Evolutionary conservation across 35 echinoderm and acorn worm species (phyloP), one percentile per base, ranked within the genome.

Genomic region (Holothuria glaberrima): DNA sequence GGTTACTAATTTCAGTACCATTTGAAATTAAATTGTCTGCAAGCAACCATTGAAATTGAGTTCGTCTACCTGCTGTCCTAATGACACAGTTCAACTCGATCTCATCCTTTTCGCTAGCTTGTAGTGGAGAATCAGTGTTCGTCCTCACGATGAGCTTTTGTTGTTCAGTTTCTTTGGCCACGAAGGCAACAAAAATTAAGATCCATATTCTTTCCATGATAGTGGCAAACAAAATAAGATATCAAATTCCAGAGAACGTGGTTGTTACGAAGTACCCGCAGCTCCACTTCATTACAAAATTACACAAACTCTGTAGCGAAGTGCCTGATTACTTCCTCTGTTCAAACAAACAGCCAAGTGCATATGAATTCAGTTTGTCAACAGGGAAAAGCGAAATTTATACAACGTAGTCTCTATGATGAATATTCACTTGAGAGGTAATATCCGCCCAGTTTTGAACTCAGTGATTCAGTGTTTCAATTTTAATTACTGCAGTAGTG

Each of bases 121-220:
- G 35, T 50, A 82, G 27, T 56, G 79, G 79, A 25, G n/a, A 82
- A 19, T 29, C 7, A 58, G 9, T 82, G 46, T 28, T 48, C 38
- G 79, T 58, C 30, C 0, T 82, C 16, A 82, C 79, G 10, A 25
- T 12, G 50, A 31, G 21, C 26, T 21, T 60, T 25, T 0, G 24
- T 75, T 75, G 71, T 6, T 41, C 21, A 14, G 31, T 30, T 41
- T 44, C 30, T n/a, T 44, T 30, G 21, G 71, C 35, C 35, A 44
- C 10, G 46, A 21, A 75, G 14, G 46, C 5, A 18, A 75, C 32
- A 36, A 24, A 28, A 75, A 35, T 34, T 21, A 24, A 24, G 35
- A 75, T 75, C 71, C 71, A 75, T 18, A 75, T 22, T 75, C 24
- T 21, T 21, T 41, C 71, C 71, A 75, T 75, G 35, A 64, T 64